A percentile compares a stretch with the other conserved stretches of the same genome.
phyloP scores from a whole-genome alignment of 1,140 invertebrate species.

The Acyrthosiphon pisum region DNA sequence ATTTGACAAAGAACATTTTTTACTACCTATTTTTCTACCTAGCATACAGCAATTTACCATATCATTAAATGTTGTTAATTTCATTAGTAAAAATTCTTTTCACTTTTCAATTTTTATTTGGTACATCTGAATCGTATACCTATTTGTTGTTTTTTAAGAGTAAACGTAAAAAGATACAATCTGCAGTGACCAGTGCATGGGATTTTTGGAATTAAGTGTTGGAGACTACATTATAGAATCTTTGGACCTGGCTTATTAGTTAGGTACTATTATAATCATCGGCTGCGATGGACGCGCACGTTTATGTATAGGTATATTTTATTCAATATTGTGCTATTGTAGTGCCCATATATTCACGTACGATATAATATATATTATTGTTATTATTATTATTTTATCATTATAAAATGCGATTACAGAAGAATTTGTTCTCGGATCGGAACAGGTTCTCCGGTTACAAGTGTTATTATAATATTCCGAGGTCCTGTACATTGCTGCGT shows the following conservation, averaged over 20 bases:
- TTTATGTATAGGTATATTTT: neutral
- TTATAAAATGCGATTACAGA: conserved; percentile 46
- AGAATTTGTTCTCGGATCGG: conserved; percentile 42
- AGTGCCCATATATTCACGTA: neutral
- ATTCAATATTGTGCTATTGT: conserved; percentile 8
- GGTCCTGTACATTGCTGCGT: neutral
- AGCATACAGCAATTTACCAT: neutral
- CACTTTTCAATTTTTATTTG: neutral
- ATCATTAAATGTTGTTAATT: neutral
- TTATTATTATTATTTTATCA: conserved; percentile 39
- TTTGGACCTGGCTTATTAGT: neutral
- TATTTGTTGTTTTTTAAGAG: neutral
- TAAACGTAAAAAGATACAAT: neutral
- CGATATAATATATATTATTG: neutral
- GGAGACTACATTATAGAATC: neutral
- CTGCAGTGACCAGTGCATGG: neutral
- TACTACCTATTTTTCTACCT: too few relatives aligned
- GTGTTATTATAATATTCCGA: conserved; percentile 49
- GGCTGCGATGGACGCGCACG: neutral
- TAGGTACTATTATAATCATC: neutral
- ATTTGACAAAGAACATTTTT: neutral
- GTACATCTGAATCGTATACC: too few relatives aligned
- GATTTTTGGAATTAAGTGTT: neutral
- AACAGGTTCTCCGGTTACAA: conserved; percentile 53
- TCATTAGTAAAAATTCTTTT: neutral